Conservation (phyloP, 2,113 vertebrate species). For the Pseudorasbora parva region DNA sequence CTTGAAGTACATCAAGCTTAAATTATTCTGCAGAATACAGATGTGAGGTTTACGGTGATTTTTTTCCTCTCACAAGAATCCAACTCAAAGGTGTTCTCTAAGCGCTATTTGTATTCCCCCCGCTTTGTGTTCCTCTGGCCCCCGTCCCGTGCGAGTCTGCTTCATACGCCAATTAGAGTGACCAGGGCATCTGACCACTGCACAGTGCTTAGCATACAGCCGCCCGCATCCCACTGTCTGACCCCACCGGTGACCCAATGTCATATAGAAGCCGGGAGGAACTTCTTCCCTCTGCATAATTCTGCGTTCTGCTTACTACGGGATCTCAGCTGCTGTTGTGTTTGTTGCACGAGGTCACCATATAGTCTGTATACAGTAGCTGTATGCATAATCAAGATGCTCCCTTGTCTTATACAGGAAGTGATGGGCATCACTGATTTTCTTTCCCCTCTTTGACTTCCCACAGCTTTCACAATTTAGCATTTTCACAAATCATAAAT, state of each 20-base stretch:
- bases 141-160: conserved; percentile 11
- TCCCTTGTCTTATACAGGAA: background rate
- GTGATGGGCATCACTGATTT: background rate
- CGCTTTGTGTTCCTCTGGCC: conserved; percentile 37
- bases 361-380: conserved; percentile 1
- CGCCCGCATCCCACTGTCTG: conserved; percentile 2
- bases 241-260: conserved; percentile 25
- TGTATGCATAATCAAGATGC: conserved; percentile 18
- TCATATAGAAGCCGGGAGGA: conserved; percentile 15
- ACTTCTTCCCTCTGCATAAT: conserved; percentile 30
- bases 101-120: conserved; percentile 48
- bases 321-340: conserved; percentile 7
- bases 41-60: background rate
- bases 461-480: conserved; percentile 6
- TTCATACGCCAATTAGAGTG: conserved; percentile 53
- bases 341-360: conserved; percentile 7
- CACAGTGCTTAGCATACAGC: conserved; percentile 39
- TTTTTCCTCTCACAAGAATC: background rate
- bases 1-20: background rate
- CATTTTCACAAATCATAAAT: conserved; percentile 49
- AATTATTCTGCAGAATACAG: background rate
- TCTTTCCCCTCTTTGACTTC: background rate
- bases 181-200: conserved; percentile 34
- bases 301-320: conserved; percentile 2
- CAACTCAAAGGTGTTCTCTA: background rate